Base-by-base conservation (phyloP, 2,888 invertebrate genomes). In the Cryptocheilus praepositus region DNA sequence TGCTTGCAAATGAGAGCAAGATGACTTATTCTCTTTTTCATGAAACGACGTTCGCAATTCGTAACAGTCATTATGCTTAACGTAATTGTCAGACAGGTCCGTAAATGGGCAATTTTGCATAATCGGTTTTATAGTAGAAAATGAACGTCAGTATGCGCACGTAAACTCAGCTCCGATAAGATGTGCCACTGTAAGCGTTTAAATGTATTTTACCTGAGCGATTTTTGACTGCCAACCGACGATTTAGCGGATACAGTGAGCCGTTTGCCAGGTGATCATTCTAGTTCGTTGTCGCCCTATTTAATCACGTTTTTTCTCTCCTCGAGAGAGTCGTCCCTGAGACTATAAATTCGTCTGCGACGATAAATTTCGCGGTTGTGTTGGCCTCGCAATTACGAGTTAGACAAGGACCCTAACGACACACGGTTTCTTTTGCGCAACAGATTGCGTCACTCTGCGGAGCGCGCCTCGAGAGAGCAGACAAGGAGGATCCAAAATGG, bases 401-500 rank as follows among this genome's bases (percentile, higher is more conserved):
- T 76, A 51, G 53, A 65, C 61, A 76, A 63, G 54, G 69, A 44
- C 63, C 70, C 77, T 77, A 77, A 74, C 72, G 76, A 67, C 67
- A 54, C 18, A 49, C 49, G 49, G 18, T 49, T 49, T 49, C 49
- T 16, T 82, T 83, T 81, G 75, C 82, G 82, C 82, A 81, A 83
- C 59, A 55, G 62, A 61, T 82, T 82, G 76, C 82, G 79, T 82
- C 81, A 82, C 53, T 71, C 67, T 70, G 73, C 70, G 60, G 67
- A 67, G 65, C 18, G 52, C 62, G 49, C 56, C 65, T 22, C 64
- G 60, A 52, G 44, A 43, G 53, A 52, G 61, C 45, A 52, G 54
- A 21, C 45, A 59, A 62, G 61, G 77, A 80, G 74, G 79, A 80
- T 80, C 83, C 82, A 83, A 85, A 85, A 86, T 86, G 85, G 86